phyloP scores from a whole-genome alignment of 2,888 invertebrate genomes.

The Eristalinus aeneus region DNA sequence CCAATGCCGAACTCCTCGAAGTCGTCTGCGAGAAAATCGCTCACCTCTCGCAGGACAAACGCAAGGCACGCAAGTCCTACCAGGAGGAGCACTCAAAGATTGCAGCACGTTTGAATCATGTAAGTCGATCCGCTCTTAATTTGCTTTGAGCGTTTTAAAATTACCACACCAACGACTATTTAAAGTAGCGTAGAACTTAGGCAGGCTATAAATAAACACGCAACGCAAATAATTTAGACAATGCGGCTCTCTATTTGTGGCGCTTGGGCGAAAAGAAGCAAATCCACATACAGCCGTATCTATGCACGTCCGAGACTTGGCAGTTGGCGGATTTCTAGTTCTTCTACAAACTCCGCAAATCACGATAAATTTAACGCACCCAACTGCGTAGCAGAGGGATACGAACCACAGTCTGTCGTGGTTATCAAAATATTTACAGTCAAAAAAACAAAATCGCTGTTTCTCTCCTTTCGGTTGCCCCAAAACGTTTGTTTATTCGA shows the following conservation, averaged over 20 bases:
- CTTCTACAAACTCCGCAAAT: neutral
- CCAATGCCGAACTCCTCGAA: slow-evolving; percentile 93
- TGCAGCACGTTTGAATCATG: slow-evolving; percentile 90
- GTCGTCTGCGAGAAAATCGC: slow-evolving; percentile 91
- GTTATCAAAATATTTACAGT: slow-evolving; percentile 40
- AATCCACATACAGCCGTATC: neutral
- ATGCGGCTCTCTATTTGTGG: slow-evolving; percentile 34
- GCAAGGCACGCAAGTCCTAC: slow-evolving; percentile 91
- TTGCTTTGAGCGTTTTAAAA: neutral
- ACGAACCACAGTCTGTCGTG: neutral
- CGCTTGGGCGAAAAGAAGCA: slow-evolving; percentile 21
- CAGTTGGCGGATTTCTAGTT: neutral
- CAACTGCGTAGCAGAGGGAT: neutral
- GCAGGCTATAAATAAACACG: slow-evolving; percentile 45
- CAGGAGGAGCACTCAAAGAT: slow-evolving; percentile 94
- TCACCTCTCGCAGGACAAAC: slow-evolving; percentile 91
- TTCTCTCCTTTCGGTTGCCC: neutral
- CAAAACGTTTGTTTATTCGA: slow-evolving; percentile 19
- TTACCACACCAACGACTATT: slow-evolving; percentile 1
- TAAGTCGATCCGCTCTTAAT: slow-evolving; percentile 80
- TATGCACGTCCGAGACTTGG: neutral
- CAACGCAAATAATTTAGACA: slow-evolving; percentile 23
- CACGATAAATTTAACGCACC: slow-evolving; percentile 3
- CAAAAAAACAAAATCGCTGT: too few species aligned
- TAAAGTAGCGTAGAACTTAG: slow-evolving; percentile 8